These are phyloP conservation scores for Ellobius talpinus DNA, from an alignment of 2,113 vertebrate genomes.

Conservation along the genomic window DNA sequence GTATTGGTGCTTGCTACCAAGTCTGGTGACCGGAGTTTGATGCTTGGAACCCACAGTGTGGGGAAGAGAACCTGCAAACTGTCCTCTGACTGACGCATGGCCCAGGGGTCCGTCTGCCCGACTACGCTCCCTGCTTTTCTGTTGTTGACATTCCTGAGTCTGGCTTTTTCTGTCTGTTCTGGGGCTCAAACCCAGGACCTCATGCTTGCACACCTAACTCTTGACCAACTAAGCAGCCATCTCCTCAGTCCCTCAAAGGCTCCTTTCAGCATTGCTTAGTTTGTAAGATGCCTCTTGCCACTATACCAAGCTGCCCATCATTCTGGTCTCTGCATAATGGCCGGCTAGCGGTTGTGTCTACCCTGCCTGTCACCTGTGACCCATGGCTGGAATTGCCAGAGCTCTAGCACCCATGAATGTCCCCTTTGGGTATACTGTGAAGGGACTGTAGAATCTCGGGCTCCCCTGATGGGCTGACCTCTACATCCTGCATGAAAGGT, in stretches of 20 bases:
- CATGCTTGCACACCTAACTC: background rate
- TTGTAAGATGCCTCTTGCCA: background rate
- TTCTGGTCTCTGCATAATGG: background rate
- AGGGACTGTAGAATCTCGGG: background rate
- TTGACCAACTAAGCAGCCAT: background rate
- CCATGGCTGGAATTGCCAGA: background rate
- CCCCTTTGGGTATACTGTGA: background rate
- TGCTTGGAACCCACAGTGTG: no score
- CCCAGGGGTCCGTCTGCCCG: background rate
- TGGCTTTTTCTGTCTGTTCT: background rate
- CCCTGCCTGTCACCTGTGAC: background rate
- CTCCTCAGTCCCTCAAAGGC: background rate
- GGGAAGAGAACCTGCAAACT: background rate
- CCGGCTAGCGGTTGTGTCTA: background rate
- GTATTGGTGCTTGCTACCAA: background rate
- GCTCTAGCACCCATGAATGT: background rate
- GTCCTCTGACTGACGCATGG: background rate
- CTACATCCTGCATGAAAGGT: background rate
- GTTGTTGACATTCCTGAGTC: background rate
- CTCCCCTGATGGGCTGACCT: background rate
- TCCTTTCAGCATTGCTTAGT: background rate
- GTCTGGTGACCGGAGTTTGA: background rate
- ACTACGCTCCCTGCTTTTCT: background rate
- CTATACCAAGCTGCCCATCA: background rate
- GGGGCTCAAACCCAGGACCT: background rate